Percentiles rank a stretch among this genome's conserved stretches.
These are phyloP conservation scores for Luperina testacea DNA, from an alignment of 2,888 invertebrate genomes.

Conservation along the genomic window DNA sequence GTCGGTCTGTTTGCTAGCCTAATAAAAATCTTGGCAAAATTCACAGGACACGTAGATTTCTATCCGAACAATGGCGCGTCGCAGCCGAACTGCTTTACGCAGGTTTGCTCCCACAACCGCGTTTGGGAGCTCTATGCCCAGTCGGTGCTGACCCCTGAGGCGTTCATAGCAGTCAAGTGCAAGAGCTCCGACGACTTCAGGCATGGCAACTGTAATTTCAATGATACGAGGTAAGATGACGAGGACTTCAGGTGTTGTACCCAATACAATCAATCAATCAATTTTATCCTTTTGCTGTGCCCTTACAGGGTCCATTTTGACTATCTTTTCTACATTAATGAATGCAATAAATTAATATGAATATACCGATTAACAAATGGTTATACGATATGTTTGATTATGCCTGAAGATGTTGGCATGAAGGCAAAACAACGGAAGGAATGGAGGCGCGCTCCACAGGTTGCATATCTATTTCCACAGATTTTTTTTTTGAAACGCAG, in stretches of 20 bases:
- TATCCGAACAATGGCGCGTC: slow-evolving; percentile 81
- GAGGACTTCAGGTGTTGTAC: no score
- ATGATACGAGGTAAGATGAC: slow-evolving; percentile 70
- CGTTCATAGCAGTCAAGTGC: slow-evolving; percentile 77
- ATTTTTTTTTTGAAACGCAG: no score
- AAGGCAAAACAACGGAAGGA: no score
- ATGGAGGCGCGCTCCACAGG: no score
- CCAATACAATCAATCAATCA: no score
- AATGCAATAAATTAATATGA: no score
- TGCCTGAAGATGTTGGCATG: no score
- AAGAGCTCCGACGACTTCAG: slow-evolving; percentile 74
- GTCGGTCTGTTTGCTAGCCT: neutral
- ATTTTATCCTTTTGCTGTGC: no score
- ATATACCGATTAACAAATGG: no score
- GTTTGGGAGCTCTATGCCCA: slow-evolving; percentile 78
- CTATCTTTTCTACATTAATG: no score
- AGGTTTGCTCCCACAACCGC: slow-evolving; percentile 84
- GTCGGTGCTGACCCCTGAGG: slow-evolving; percentile 69
- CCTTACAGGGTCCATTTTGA: neutral
- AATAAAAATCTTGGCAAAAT: neutral
- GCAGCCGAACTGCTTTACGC: slow-evolving; percentile 82
- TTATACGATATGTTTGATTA: no score
- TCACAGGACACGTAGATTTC: slow-evolving; percentile 83
- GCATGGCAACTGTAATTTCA: slow-evolving; percentile 67
- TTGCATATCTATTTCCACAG: no score